phyloP scores from a whole-genome alignment of 2,113 vertebrate species.

The Gymnocephalus cernua region DNA sequence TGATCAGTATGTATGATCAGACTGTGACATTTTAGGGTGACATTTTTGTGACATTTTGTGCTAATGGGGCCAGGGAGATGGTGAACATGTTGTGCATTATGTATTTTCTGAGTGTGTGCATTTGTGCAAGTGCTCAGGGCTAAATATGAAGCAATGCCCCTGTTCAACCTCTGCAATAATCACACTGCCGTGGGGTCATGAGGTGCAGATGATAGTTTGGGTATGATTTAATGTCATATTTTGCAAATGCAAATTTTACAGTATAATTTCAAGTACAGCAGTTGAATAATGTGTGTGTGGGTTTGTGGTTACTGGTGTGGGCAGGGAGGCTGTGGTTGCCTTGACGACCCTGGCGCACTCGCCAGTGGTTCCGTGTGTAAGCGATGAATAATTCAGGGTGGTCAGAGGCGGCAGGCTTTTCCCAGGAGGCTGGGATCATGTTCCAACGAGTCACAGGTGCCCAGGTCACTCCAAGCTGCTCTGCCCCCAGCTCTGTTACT shows the following conservation, averaged over 20 bases:
- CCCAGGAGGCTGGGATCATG: slow-evolving; percentile 55
- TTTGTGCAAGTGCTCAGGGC: not conserved
- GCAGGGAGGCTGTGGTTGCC: slow-evolving; percentile 77
- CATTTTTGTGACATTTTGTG: slow-evolving; percentile 80
- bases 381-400: slow-evolving; percentile 81
- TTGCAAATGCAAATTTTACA: slow-evolving; percentile 33
- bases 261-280: slow-evolving; percentile 23
- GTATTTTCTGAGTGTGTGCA: not conserved
- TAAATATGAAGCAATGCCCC: slow-evolving; percentile 11
- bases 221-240: slow-evolving; percentile 21
- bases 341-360: slow-evolving; percentile 74
- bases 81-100: slow-evolving; percentile 57
- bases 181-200: slow-evolving; percentile 11
- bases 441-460: slow-evolving; percentile 62
- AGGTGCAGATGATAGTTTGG: slow-evolving; percentile 12
- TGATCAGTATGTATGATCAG: slow-evolving; percentile 72
- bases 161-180: slow-evolving; percentile 25
- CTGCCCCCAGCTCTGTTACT: not conserved
- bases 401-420: slow-evolving; percentile 60
- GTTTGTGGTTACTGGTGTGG: slow-evolving; percentile 70
- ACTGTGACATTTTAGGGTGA: slow-evolving; percentile 74
- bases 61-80: slow-evolving; percentile 62
- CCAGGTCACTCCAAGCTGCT: not conserved
- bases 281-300: slow-evolving; percentile 53
- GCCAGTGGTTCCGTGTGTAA: slow-evolving; percentile 57